These are phyloP conservation scores for Spinus olivaceus DNA, from an alignment of 2,797 vertebrate genomes.

Conservation along the genomic window DNA sequence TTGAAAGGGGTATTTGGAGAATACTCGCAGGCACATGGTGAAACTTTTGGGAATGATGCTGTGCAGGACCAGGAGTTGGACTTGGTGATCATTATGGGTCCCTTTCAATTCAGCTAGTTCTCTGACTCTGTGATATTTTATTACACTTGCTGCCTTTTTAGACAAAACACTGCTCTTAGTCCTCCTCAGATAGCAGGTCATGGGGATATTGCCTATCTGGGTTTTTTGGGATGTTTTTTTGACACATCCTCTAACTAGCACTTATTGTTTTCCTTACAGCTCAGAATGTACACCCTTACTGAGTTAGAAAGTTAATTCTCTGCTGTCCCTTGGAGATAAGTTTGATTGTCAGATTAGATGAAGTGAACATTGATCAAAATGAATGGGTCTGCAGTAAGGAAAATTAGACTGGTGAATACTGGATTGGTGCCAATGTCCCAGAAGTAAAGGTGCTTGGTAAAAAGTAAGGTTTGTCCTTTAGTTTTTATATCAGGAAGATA, in stretches of 20 bases:
- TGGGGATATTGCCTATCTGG: neutral
- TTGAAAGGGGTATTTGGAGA: neutral
- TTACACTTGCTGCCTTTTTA: neutral
- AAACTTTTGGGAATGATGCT: neutral
- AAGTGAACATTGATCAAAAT: neutral
- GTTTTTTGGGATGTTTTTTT: neutral
- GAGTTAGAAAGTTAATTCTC: neutral
- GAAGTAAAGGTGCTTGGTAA: neutral
- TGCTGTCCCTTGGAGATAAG: neutral
- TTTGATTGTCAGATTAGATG: neutral
- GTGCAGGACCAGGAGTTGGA: neutral
- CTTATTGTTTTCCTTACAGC: neutral
- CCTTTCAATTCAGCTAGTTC: neutral
- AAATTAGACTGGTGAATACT: neutral
- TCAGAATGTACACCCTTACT: neutral
- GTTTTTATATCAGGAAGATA: neutral
- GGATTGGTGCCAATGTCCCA: neutral
- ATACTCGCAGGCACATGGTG: rapidly evolving
- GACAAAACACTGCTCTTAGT: neutral
- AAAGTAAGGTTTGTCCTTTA: neutral
- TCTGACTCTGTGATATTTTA: neutral
- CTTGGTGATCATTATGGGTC: rapidly evolving
- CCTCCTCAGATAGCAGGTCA: neutral
- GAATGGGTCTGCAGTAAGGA: neutral
- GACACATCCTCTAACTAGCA: neutral